These are phyloP conservation scores for Bombus polaris DNA, from an alignment of 1,140 invertebrate genomes.

Conservation along the genomic window DNA sequence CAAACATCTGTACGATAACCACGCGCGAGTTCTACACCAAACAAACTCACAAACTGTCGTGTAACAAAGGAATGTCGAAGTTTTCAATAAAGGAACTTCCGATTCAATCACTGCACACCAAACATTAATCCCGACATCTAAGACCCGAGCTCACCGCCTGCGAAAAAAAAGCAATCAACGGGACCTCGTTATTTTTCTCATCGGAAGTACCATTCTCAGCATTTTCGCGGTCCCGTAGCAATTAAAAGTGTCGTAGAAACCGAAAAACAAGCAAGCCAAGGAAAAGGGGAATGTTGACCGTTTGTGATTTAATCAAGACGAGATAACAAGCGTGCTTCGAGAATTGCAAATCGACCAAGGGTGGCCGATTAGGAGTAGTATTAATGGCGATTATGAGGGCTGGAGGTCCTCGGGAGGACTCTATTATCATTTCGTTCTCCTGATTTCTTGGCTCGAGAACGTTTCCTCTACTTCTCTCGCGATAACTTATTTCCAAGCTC, in stretches of 20 bases:
- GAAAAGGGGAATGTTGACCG: not conserved
- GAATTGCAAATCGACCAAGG: not conserved
- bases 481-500: slow-evolving; percentile 4
- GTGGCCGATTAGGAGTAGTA: too few relatives aligned
- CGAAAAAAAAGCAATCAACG: not conserved
- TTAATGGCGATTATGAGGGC: not conserved
- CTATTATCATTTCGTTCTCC: not conserved
- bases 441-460: not conserved
- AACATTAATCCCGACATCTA: not conserved
- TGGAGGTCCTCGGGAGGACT: not conserved
- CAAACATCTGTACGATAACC: too few relatives aligned
- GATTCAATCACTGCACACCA: not conserved
- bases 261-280: too few relatives aligned
- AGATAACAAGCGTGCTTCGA: slow-evolving; percentile 8
- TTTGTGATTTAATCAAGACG: slow-evolving; percentile 23
- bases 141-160: too few relatives aligned
- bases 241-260: not conserved
- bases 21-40: too few relatives aligned
- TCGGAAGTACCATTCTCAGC: not conserved
- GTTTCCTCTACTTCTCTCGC: not conserved
- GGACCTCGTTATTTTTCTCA: not conserved
- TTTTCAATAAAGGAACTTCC: not conserved
- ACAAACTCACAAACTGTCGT: not conserved
- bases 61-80: not conserved
- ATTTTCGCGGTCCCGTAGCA: not conserved